A percentile compares a stretch with the other conserved stretches of the same genome.
Conservation (phyloP, 2,113 vertebrate genomes). For the Anolis carolinensis region DNA sequence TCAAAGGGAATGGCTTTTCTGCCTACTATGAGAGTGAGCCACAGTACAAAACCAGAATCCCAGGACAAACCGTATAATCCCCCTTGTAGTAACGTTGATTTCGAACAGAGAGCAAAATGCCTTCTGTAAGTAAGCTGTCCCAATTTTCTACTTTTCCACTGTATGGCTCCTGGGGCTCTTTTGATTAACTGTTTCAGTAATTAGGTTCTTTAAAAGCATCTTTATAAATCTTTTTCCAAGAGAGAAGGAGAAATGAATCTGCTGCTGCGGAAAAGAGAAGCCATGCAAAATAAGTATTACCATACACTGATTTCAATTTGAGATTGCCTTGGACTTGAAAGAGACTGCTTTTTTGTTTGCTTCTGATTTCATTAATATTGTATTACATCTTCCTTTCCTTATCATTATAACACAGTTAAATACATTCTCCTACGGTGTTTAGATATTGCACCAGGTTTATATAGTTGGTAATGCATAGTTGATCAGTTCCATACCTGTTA, state of each 20-base stretch:
- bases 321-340: constrained; percentile 10
- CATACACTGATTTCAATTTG: constrained; percentile 27
- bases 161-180: not conserved
- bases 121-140: not conserved
- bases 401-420: not conserved
- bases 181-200: constrained; percentile 27
- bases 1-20: not conserved
- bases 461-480: not conserved
- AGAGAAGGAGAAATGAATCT: not conserved
- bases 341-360: not conserved
- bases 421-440: not conserved
- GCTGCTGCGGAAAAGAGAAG: not conserved
- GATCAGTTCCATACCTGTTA: not conserved
- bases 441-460: not conserved
- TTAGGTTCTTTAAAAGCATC: constrained; percentile 15
- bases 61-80: not conserved
- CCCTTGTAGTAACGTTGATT: not conserved
- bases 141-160: not conserved
- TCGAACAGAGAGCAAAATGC: not conserved
- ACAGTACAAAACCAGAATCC: not conserved
- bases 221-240: not conserved
- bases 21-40: not conserved
- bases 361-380: not conserved
- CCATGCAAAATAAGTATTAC: not conserved
- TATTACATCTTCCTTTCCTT: not conserved